Percentiles rank a stretch among this genome's conserved stretches.
These are phyloP conservation scores for Threskiornis aethiopicus DNA, from an alignment of 2,797 vertebrate genomes.

Conservation along the genomic window DNA sequence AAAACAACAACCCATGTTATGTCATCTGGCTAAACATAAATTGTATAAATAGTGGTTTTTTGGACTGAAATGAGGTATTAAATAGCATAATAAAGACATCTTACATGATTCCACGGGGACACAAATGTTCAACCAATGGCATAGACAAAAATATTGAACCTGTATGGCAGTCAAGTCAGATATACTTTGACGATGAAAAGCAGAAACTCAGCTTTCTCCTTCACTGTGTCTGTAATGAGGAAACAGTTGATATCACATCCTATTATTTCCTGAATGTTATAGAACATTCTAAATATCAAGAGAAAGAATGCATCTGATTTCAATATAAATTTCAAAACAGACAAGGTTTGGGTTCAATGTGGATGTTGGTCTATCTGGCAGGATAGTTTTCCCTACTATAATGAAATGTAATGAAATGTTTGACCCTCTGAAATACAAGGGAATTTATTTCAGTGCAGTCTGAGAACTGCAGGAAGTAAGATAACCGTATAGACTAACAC, in stretches of 20 bases:
- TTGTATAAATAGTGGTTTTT: not conserved
- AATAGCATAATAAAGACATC: not conserved
- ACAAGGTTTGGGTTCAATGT: not conserved
- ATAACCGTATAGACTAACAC: not conserved
- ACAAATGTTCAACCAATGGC: not conserved
- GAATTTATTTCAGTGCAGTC: not conserved
- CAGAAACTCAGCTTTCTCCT: not conserved
- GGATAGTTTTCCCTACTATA: not conserved
- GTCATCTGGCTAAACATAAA: slow-evolving; percentile 7
- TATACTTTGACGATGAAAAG: not conserved
- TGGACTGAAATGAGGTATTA: not conserved
- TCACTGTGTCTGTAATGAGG: not conserved
- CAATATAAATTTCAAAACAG: not conserved
- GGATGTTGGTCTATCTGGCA: not conserved
- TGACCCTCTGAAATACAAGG: not conserved
- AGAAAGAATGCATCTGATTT: not conserved
- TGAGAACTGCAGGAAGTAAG: not conserved
- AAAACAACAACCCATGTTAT: not conserved
- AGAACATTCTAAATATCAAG: not conserved
- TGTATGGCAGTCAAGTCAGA: not conserved
- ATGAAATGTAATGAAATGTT: not conserved
- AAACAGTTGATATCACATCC: not conserved
- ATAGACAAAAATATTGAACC: not conserved
- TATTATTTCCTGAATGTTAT: not conserved
- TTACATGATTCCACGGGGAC: not conserved